Percentiles rank a stretch among this genome's conserved stretches.
Conservation (phyloP, 1,140 invertebrate species). For the Bathynomus jamesi region DNA sequence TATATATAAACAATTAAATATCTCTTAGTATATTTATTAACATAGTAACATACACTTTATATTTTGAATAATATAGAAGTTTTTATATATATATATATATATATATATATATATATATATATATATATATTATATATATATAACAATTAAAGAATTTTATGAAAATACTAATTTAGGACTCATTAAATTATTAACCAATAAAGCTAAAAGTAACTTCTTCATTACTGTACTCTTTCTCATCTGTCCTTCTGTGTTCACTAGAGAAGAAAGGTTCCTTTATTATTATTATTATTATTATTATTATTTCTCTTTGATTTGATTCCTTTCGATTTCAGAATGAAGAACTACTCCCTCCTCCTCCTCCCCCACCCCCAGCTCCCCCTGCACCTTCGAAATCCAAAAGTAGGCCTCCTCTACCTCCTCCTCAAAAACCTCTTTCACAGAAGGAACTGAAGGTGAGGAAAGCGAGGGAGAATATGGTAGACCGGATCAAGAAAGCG, state of each 20-base stretch:
- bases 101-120: neutral
- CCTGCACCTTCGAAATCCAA: conserved; percentile 6
- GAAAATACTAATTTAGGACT: neutral
- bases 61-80: too few species aligned
- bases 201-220: too few species aligned
- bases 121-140: neutral
- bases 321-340: too few species aligned
- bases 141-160: neutral
- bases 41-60: too few species aligned
- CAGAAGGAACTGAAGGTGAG: neutral
- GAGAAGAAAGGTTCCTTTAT: too few species aligned
- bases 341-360: neutral
- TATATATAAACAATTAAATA: too few species aligned
- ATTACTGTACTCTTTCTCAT: neutral
- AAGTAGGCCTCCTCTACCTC: neutral
- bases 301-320: too few species aligned
- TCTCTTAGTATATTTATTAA: too few species aligned
- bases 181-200: too few species aligned
- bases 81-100: neutral
- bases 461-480: conserved; percentile 39
- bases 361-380: conserved; percentile 5
- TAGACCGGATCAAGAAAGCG: conserved; percentile 59
- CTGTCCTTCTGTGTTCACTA: neutral
- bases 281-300: too few species aligned
- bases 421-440: neutral